A percentile compares a stretch with the other conserved stretches of the same genome.
Evolutionary conservation across 2,113 vertebrate genomes (phyloP).

Genomic region (Axis porcinus): DNA sequence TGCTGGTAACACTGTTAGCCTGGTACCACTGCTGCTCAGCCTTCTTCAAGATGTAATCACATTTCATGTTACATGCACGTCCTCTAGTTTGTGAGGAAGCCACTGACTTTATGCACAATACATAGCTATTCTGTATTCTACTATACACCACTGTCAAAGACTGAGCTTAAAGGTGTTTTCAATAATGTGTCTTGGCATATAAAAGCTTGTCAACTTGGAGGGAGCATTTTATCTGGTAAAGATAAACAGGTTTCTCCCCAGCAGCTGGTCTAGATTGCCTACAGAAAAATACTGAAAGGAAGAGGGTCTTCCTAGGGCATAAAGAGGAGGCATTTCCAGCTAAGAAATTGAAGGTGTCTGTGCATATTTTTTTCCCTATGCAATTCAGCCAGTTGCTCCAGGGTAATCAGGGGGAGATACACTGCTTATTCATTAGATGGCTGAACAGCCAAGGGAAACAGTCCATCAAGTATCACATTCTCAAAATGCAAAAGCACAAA

Average conservation of each 20-base stretch:
- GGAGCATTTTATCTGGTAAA: background rate
- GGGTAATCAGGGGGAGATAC: background rate
- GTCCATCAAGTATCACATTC: background rate
- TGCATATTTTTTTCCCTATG: background rate
- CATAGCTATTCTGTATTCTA: background rate
- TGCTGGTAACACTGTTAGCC: background rate
- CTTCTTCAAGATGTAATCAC: background rate
- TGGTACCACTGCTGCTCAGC: background rate
- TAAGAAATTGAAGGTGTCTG: background rate
- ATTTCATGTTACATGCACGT: background rate
- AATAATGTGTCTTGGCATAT: background rate
- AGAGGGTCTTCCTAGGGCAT: background rate
- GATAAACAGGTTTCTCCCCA: background rate
- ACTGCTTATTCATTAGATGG: background rate
- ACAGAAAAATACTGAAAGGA: background rate
- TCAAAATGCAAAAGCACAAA: slow-evolving; percentile 19
- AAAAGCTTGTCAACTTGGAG: background rate
- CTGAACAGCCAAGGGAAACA: background rate
- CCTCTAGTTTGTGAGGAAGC: background rate
- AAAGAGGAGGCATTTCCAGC: background rate
- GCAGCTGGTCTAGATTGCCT: background rate
- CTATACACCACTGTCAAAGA: background rate
- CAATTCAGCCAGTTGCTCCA: background rate
- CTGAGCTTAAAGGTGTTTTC: background rate
- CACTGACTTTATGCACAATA: background rate